phyloP scores from a whole-genome alignment of 2,797 vertebrate species.

The Xiphophorus birchmanni region DNA sequence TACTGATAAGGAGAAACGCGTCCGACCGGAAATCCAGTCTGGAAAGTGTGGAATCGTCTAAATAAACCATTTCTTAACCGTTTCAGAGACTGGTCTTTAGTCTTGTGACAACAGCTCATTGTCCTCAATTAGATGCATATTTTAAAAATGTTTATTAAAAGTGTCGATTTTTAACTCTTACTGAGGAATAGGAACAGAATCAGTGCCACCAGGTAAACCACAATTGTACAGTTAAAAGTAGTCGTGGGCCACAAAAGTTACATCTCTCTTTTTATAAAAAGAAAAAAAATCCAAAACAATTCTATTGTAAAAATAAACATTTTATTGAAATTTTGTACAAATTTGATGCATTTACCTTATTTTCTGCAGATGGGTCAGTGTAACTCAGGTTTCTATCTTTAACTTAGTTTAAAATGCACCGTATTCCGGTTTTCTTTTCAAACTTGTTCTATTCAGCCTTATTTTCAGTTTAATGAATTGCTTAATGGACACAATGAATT shows the following conservation, averaged over 20 bases:
- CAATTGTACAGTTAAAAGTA: no score
- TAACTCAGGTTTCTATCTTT: not conserved
- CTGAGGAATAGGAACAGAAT: not conserved
- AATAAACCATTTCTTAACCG: not conserved
- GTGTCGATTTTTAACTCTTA: not conserved
- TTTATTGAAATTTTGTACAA: no score
- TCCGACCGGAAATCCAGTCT: not conserved
- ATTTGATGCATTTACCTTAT: not conserved
- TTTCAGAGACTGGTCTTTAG: not conserved
- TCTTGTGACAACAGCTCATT: not conserved
- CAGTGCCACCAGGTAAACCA: not conserved
- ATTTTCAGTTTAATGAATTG: not conserved
- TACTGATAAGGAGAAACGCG: constrained; percentile 79
- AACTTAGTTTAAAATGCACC: not conserved
- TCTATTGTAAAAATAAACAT: no score
- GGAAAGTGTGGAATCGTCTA: not conserved
- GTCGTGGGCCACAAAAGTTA: no score
- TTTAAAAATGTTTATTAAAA: not conserved
- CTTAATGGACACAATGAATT: not conserved
- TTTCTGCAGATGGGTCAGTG: not conserved
- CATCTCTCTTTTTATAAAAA: no score
- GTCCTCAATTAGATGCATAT: not conserved
- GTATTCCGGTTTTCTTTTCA: not conserved
- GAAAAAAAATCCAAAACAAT: no score
- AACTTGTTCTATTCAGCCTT: not conserved